phyloP scores from a whole-genome alignment of 2,113 vertebrate species.

The Climacteris rufus region DNA sequence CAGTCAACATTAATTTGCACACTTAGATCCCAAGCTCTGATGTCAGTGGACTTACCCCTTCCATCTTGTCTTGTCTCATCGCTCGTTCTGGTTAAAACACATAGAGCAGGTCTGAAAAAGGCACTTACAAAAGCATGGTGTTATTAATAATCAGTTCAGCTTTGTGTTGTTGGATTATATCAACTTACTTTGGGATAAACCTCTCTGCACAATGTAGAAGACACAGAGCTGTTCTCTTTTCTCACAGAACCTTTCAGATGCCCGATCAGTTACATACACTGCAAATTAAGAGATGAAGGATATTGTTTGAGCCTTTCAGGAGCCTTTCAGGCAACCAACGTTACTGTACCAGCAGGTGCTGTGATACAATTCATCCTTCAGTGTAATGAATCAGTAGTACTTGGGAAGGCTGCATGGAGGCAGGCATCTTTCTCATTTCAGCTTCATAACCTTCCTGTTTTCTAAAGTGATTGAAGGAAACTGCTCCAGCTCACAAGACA shows the following conservation, averaged over 20 bases:
- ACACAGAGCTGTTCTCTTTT: neutral
- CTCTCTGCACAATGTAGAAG: neutral
- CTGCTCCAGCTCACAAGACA: neutral
- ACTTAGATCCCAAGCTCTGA: neutral
- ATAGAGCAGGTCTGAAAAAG: neutral
- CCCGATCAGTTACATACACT: neutral
- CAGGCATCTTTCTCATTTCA: neutral
- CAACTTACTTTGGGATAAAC: neutral
- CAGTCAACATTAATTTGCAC: neutral
- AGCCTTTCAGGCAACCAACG: fast-evolving
- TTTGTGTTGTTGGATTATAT: neutral
- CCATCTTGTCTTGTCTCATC: neutral
- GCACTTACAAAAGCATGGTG: neutral
- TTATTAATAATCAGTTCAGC: neutral
- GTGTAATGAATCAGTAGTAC: neutral
- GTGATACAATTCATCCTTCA: neutral
- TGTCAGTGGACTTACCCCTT: neutral
- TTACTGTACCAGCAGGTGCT: neutral
- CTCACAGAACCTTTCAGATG: neutral
- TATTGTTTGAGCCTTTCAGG: neutral
- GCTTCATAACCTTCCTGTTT: neutral
- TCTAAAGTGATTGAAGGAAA: neutral
- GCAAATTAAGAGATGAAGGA: neutral
- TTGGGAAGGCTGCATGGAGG: neutral
- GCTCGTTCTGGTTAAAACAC: neutral